Percentiles rank a stretch among this genome's conserved stretches.
Conservation (phyloP, 1,140 invertebrate species). For the Physella acuta region DNA sequence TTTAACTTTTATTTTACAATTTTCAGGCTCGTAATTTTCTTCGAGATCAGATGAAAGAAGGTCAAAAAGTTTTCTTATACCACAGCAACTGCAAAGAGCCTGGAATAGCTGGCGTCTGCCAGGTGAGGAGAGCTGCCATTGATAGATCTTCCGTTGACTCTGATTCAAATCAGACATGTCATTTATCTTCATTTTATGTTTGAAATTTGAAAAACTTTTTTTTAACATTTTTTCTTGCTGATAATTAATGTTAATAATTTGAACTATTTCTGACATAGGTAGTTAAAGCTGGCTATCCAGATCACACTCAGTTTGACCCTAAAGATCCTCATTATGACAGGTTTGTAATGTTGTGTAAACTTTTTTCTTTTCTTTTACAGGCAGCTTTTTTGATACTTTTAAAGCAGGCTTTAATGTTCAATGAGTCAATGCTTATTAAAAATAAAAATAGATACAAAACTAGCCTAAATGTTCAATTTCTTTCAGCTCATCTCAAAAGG, state of each 20-base stretch:
- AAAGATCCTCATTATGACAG: conserved; percentile 55
- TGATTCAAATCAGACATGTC: conserved; percentile 1
- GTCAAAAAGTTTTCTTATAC: conserved; percentile 56
- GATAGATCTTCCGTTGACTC: background rate
- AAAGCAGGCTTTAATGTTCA: no score
- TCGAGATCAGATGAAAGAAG: conserved; percentile 53
- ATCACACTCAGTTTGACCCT: conserved; percentile 57
- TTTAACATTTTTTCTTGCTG: background rate
- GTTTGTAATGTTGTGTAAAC: background rate
- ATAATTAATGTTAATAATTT: background rate
- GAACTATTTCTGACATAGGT: no score
- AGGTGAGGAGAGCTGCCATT: no score
- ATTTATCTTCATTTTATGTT: no score
- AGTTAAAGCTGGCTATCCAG: conserved; percentile 52
- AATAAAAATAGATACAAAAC: background rate
- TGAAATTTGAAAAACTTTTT: no score
- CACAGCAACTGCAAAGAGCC: conserved; percentile 58
- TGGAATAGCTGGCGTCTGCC: conserved; percentile 55
- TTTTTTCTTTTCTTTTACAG: background rate
- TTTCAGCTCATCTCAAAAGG: conserved; percentile 39
- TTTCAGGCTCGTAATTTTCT: conserved; percentile 56
- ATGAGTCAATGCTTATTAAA: background rate
- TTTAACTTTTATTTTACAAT: conserved; percentile 2
- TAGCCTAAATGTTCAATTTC: no score
- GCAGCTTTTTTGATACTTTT: no score